Percentiles rank a stretch among this genome's conserved stretches.
phyloP scores from a whole-genome alignment of 2,797 vertebrate species.

The Hafferia zeledoni region DNA sequence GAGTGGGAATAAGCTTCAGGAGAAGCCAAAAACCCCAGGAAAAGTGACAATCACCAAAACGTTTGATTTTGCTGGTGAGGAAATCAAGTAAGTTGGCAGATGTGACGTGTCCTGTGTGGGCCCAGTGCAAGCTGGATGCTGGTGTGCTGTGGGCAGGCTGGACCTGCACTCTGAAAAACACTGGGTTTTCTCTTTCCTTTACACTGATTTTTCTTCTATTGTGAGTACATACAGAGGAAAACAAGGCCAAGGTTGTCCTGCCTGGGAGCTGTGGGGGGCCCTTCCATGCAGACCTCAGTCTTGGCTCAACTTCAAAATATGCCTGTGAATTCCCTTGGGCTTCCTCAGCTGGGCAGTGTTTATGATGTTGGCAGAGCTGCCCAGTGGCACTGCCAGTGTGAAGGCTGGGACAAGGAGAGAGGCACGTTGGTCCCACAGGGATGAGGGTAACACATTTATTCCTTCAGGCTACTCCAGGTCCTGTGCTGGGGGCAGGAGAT shows the following conservation, averaged over 20 bases:
- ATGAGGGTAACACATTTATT: neutral
- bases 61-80: constrained; percentile 97
- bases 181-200: neutral
- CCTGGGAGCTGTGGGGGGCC: neutral
- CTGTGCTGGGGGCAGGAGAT: neutral
- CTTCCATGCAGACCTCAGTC: neutral
- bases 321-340: neutral
- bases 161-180: neutral
- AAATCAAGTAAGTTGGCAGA: constrained; percentile 84
- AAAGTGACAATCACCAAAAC: constrained; percentile 93
- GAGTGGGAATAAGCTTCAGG: constrained; percentile 32
- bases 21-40: constrained; percentile 75
- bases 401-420: neutral
- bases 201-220: neutral
- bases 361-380: neutral
- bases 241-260: neutral
- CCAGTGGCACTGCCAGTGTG: neutral
- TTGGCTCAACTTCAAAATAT: neutral
- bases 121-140: neutral
- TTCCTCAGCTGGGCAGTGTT: neutral
- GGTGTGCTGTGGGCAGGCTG: neutral
- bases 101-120: accelerated
- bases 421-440: accelerated
- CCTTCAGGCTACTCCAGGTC: neutral
- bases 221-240: neutral